phyloP scores from a whole-genome alignment of 1,140 invertebrate genomes.

The Lasioglossum albipes region DNA sequence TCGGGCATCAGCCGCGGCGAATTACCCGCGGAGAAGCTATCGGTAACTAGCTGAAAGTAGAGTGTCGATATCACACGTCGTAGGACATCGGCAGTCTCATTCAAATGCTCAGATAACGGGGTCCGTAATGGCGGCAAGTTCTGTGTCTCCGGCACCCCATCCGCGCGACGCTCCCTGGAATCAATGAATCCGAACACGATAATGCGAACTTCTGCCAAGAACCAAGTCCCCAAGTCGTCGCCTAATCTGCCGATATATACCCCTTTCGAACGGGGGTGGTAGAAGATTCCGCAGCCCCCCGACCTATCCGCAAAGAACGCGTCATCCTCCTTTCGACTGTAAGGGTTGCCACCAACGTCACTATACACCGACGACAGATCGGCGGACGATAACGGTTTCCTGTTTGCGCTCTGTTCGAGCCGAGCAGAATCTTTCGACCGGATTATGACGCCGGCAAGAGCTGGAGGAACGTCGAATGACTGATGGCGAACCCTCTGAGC shows the following conservation, averaged over 20 bases:
- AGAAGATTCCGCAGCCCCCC: neutral
- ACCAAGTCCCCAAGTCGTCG: conserved; percentile 45
- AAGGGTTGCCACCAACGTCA: neutral
- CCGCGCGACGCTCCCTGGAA: conserved; percentile 54
- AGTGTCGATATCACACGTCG: conserved; percentile 70
- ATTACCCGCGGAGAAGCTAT: conserved; percentile 7
- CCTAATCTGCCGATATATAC: conserved; percentile 67
- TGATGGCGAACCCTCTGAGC: neutral
- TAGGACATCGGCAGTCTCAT: conserved; percentile 72
- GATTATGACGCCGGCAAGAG: neutral
- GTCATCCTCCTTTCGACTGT: neutral
- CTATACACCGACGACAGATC: neutral
- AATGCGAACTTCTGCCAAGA: conserved; percentile 71
- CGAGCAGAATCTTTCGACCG: conserved; percentile 2
- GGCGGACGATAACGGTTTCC: neutral
- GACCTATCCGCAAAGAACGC: conserved; percentile 15
- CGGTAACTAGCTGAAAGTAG: conserved; percentile 48
- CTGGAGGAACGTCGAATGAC: neutral
- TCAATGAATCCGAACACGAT: conserved; percentile 78
- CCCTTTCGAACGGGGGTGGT: conserved; percentile 20
- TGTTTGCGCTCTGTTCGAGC: neutral
- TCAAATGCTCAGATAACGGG: conserved; percentile 72
- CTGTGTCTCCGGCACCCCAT: conserved; percentile 18
- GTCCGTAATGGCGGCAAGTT: conserved; percentile 67
- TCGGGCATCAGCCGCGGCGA: conserved; percentile 7